Evolutionary conservation across 1,140 invertebrate genomes (phyloP).

Genomic region (Meloidogyne chitwoodi): DNA sequence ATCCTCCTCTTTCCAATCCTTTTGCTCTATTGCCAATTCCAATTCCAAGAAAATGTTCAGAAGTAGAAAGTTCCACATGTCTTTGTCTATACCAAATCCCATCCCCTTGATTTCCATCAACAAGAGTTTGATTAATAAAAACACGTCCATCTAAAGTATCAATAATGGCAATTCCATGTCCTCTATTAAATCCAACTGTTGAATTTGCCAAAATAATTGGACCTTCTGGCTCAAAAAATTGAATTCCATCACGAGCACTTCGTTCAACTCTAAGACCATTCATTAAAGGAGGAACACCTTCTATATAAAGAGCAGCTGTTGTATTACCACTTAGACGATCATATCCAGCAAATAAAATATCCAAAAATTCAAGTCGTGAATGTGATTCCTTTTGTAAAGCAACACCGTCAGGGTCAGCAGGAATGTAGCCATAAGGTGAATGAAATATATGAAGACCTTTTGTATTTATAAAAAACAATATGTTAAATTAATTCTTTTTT

Average conservation of each 20-base stretch:
- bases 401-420: slow-evolving; percentile 53
- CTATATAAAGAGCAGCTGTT: slow-evolving; percentile 54
- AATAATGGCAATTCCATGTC: slow-evolving; percentile 55
- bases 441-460: slow-evolving; percentile 51
- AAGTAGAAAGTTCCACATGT: slow-evolving; percentile 25
- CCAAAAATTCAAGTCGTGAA: slow-evolving; percentile 53
- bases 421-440: slow-evolving; percentile 53
- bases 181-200: slow-evolving; percentile 48
- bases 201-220: slow-evolving; percentile 58
- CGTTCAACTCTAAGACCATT: slow-evolving; percentile 53
- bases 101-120: slow-evolving; percentile 55
- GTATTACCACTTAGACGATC: slow-evolving; percentile 51
- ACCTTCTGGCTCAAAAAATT: slow-evolving; percentile 50
- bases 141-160: slow-evolving; percentile 54
- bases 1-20: background rate
- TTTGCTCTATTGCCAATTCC: background rate
- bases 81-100: slow-evolving; percentile 51
- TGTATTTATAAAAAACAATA: background rate
- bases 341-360: slow-evolving; percentile 59
- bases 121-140: slow-evolving; percentile 51
- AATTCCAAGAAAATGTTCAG: slow-evolving; percentile 26
- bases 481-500: background rate
- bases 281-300: slow-evolving; percentile 60
- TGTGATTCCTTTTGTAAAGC: slow-evolving; percentile 49
- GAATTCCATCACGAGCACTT: slow-evolving; percentile 55